phyloP scores from a whole-genome alignment of 2,888 invertebrate genomes.

The Tethea ocularis region DNA sequence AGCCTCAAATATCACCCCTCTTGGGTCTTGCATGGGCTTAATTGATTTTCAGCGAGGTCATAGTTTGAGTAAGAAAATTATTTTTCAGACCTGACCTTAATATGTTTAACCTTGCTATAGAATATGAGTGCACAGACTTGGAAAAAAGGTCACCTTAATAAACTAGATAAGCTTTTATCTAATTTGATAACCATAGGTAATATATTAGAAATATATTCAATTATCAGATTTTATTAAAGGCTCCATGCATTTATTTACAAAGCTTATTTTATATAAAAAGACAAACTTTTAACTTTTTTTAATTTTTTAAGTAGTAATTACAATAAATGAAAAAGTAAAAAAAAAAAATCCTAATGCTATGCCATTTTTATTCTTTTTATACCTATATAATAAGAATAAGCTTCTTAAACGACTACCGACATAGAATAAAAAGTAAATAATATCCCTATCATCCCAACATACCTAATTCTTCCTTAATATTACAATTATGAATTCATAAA shows the following conservation, averaged over 20 bases:
- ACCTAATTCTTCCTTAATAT: background rate
- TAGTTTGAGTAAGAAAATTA: background rate
- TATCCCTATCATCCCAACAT: background rate
- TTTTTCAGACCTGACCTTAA: conserved; percentile 5
- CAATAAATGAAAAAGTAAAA: too few species aligned
- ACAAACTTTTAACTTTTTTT: too few species aligned
- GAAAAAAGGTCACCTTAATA: background rate
- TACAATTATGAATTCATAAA: background rate
- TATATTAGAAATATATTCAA: too few species aligned
- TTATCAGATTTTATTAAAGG: too few species aligned
- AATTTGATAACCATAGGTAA: background rate
- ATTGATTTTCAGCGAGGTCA: conserved; percentile 23
- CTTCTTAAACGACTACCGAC: too few species aligned
- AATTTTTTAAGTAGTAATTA: too few species aligned
- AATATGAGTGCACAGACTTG: background rate
- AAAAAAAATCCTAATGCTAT: too few species aligned
- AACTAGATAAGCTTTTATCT: background rate
- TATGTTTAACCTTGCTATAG: background rate
- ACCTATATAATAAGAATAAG: too few species aligned
- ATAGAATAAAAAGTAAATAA: background rate
- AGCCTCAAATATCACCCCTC: conserved; percentile 24
- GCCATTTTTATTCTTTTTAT: too few species aligned
- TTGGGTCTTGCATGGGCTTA: conserved; percentile 18
- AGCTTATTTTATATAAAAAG: too few species aligned
- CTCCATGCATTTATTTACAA: too few species aligned